A percentile compares a stretch with the other conserved stretches of the same genome.
These are phyloP conservation scores for Drosophila littoralis DNA, from an alignment of 1,140 invertebrate genomes.

Conservation along the genomic window DNA sequence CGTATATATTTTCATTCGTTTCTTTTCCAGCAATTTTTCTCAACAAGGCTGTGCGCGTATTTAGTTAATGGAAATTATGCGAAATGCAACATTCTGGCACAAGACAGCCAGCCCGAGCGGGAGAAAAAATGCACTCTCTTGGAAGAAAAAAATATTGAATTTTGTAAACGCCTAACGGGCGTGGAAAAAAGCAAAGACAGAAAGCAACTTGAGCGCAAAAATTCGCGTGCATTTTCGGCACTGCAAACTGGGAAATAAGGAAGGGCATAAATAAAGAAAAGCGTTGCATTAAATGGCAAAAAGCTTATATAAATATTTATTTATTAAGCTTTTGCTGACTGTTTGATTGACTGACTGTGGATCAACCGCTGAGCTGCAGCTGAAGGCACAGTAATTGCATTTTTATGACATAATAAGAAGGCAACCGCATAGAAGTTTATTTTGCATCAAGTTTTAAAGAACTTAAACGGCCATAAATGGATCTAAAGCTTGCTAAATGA, in stretches of 20 bases:
- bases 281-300: neutral
- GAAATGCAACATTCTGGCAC: conserved; percentile 45
- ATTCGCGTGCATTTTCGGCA: conserved; percentile 11
- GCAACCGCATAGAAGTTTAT: too few relatives aligned
- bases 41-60: conserved; percentile 44
- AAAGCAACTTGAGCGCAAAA: conserved; percentile 12
- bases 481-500: too few relatives aligned
- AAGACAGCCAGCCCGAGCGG: neutral
- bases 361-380: neutral
- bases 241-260: conserved; percentile 1
- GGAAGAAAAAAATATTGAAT: neutral
- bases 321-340: too few relatives aligned
- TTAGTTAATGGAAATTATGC: conserved; percentile 77
- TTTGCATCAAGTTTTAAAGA: too few relatives aligned
- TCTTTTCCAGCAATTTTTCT: conserved; percentile 18
- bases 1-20: conserved; percentile 49
- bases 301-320: neutral
- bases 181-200: neutral
- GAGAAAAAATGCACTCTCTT: conserved; percentile 7
- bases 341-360: neutral
- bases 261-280: conserved; percentile 9
- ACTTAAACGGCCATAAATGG: neutral
- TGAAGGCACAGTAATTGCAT: too few relatives aligned
- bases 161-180: conserved; percentile 10
- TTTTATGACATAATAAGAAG: too few relatives aligned